Evolutionary conservation across 2,888 invertebrate species (phyloP).

Genomic region (Drosophila ochracea): DNA sequence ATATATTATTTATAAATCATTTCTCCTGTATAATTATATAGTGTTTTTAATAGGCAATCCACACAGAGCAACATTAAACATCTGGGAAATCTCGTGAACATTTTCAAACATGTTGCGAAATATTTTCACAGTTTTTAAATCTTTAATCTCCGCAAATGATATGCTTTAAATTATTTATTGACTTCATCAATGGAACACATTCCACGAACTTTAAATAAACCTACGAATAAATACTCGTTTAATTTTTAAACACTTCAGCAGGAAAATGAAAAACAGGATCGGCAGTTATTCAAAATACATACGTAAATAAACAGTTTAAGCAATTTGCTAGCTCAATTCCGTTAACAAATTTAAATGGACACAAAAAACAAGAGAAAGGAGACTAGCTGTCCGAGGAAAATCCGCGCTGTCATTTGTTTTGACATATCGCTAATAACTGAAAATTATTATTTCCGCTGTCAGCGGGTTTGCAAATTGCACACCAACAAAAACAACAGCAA

Average conservation of each 20-base stretch:
- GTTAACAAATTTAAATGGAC: slow-evolving; percentile 7
- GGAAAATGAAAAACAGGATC: background rate
- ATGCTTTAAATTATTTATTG: background rate
- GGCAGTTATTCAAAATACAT: background rate
- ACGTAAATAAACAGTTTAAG: slow-evolving; percentile 7
- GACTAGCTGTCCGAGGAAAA: slow-evolving; percentile 20
- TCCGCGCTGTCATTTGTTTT: slow-evolving; percentile 63
- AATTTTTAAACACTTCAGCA: background rate
- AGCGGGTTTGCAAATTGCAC: slow-evolving; percentile 26
- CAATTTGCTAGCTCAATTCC: slow-evolving; percentile 2
- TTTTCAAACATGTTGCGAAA: background rate
- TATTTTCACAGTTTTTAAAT: background rate
- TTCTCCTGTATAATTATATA: background rate
- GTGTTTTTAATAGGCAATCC: background rate
- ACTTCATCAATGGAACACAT: background rate
- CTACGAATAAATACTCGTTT: background rate
- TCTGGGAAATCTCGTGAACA: background rate
- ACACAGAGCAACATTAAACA: background rate
- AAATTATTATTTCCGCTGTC: slow-evolving; percentile 63
- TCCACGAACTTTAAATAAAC: background rate
- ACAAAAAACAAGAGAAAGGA: slow-evolving; percentile 4
- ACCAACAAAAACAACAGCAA: slow-evolving; percentile 14
- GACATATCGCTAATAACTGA: slow-evolving; percentile 72
- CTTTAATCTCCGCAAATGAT: background rate
- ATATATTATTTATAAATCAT: background rate